These are phyloP conservation scores for Ophonus ardosiacus DNA, from an alignment of 2,888 invertebrate species.

Conservation along the genomic window DNA sequence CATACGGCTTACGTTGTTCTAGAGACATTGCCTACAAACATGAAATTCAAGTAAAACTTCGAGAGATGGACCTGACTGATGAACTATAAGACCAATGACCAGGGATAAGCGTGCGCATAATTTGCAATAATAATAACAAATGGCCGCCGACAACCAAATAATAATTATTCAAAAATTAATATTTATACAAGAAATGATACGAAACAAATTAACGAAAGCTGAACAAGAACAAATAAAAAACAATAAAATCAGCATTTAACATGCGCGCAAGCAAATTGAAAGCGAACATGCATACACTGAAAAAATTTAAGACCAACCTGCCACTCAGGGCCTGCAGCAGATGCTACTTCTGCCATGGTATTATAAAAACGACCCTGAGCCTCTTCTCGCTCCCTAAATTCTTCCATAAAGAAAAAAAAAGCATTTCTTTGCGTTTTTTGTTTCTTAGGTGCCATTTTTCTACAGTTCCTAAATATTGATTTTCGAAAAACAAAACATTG, in stretches of 20 bases:
- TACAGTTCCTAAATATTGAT: not conserved
- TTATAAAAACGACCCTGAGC: constrained; percentile 69
- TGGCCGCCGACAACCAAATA: no score
- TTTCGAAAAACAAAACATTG: no score
- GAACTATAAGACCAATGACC: not conserved
- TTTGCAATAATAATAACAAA: no score
- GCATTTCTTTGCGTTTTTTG: constrained; percentile 69
- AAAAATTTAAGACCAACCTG: constrained; percentile 68
- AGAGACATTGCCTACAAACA: constrained; percentile 65
- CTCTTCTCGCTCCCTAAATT: constrained; percentile 69
- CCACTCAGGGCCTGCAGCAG: constrained; percentile 69
- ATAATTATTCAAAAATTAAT: no score
- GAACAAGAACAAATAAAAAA: not conserved
- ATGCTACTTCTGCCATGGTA: constrained; percentile 70
- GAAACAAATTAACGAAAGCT: not conserved
- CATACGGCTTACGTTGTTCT: constrained; percentile 68
- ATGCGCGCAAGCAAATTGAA: not conserved
- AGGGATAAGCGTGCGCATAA: not conserved
- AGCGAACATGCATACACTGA: not conserved
- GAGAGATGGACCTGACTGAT: not conserved
- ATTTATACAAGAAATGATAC: not conserved
- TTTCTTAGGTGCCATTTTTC: constrained; percentile 16
- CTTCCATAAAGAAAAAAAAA: constrained; percentile 73
- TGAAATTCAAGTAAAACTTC: not conserved
- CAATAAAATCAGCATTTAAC: not conserved